phyloP scores from a whole-genome alignment of 2,113 vertebrate species.

The Platycercus adscitus region DNA sequence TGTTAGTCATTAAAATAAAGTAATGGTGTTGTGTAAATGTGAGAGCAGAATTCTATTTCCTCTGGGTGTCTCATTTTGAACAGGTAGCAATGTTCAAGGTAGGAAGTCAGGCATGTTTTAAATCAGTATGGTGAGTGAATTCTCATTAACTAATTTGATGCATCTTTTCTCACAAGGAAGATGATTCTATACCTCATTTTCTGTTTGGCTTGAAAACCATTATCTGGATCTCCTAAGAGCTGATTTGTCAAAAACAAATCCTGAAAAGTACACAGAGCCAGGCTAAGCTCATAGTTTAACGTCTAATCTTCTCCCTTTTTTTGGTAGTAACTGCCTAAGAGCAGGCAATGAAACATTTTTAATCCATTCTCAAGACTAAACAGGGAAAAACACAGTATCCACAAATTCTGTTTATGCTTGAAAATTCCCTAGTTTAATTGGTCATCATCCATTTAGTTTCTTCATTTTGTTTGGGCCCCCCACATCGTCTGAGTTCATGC shows the following conservation, averaged over 20 bases:
- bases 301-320: not conserved
- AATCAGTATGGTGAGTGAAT: not conserved
- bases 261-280: not conserved
- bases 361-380: not conserved
- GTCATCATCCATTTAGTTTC: not conserved
- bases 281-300: not conserved
- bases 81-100: not conserved
- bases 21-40: slow-evolving; percentile 9
- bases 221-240: not conserved
- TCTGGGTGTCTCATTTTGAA: not conserved
- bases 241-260: not conserved
- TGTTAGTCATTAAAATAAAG: slow-evolving; percentile 40
- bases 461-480: not conserved
- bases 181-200: not conserved
- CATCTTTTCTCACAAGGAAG: not conserved
- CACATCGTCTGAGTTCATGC: not conserved
- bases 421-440: not conserved
- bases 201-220: not conserved
- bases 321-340: not conserved
- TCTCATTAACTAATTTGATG: not conserved
- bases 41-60: slow-evolving; percentile 4
- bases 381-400: not conserved
- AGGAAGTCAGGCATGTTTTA: not conserved
- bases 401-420: not conserved
- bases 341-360: not conserved